These are phyloP conservation scores for Lapara coniferarum DNA, from an alignment of 2,888 invertebrate species.

Conservation along the genomic window DNA sequence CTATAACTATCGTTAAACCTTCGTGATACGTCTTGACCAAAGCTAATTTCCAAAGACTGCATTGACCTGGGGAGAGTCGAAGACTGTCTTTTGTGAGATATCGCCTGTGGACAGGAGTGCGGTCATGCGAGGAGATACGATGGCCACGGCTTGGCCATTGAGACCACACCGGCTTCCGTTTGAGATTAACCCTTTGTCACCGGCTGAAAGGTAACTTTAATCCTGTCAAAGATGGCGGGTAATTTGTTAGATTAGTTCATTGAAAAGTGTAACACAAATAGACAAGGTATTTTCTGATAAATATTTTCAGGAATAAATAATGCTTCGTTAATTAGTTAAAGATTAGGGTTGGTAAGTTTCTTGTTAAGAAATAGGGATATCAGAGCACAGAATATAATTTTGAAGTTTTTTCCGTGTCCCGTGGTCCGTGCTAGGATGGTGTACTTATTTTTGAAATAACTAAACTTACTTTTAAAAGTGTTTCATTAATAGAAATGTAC, in stretches of 20 bases:
- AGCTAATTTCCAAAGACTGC: neutral
- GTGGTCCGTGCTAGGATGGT: too few species aligned
- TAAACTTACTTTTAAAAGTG: too few species aligned
- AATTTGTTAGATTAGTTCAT: neutral
- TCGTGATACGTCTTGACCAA: neutral
- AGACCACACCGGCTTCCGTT: conserved; percentile 8
- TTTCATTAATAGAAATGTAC: too few species aligned
- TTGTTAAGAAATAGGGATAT: too few species aligned
- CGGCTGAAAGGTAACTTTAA: conserved; percentile 6
- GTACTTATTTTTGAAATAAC: too few species aligned
- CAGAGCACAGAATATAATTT: too few species aligned
- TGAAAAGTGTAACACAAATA: too few species aligned
- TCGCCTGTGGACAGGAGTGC: neutral
- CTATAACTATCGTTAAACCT: neutral
- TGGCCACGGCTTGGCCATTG: conserved; percentile 4
- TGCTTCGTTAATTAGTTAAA: too few species aligned
- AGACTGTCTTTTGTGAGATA: conserved; percentile 10
- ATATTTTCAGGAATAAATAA: too few species aligned
- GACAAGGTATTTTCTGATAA: too few species aligned
- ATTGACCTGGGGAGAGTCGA: conserved; percentile 4
- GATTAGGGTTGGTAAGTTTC: too few species aligned
- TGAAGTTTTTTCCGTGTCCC: too few species aligned
- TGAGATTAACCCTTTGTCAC: conserved; percentile 22
- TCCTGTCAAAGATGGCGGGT: neutral
- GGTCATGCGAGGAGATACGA: conserved; percentile 21